Evolutionary conservation across 1,140 invertebrate species (phyloP).

Genomic region (Lordiphosa collinella): DNA sequence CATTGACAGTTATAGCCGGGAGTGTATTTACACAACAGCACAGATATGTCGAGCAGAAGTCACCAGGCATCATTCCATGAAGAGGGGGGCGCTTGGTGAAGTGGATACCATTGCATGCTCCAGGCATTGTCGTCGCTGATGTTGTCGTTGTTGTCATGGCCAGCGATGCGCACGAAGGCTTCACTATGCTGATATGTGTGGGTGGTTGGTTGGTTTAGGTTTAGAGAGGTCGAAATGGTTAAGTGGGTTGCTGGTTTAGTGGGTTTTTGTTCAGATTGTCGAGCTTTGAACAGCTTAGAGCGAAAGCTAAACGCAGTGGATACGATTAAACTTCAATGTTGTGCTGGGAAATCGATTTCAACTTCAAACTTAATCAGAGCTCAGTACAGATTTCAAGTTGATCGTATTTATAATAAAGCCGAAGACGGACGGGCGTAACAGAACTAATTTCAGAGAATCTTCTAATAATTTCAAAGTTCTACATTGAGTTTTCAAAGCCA

Average conservation of each 20-base stretch:
- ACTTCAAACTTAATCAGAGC: too few species aligned
- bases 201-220: background rate
- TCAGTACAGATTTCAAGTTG: too few species aligned
- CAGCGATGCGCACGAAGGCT: constrained; percentile 35
- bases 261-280: background rate
- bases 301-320: too few species aligned
- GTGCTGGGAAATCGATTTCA: too few species aligned
- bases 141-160: constrained; percentile 44
- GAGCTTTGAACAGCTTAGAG: too few species aligned
- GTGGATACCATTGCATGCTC: constrained; percentile 9
- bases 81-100: background rate
- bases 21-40: constrained; percentile 58
- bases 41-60: constrained; percentile 36
- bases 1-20: constrained; percentile 66
- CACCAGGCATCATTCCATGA: background rate
- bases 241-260: constrained; percentile 20
- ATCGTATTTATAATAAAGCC: too few species aligned
- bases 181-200: constrained; percentile 4
- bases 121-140: constrained; percentile 22
- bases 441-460: too few species aligned
- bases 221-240: constrained; percentile 1
- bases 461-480: too few species aligned
- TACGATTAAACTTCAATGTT: too few species aligned
- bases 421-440: too few species aligned
- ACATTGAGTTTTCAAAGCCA: too few species aligned